Evolutionary conservation across 2,888 invertebrate genomes (phyloP).

Genomic region (Agonopterix arenella): DNA sequence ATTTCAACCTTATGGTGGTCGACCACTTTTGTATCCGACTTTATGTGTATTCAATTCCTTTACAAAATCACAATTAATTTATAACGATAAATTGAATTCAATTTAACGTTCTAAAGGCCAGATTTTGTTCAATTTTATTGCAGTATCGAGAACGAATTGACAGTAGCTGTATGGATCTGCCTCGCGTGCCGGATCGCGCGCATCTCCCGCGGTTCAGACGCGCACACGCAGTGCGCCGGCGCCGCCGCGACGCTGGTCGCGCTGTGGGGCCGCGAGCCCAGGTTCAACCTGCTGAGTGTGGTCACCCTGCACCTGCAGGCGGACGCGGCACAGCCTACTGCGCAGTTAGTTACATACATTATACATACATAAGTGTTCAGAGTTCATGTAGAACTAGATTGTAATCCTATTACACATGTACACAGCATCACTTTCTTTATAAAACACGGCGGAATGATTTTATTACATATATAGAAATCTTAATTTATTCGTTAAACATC

Average conservation of each 20-base stretch:
- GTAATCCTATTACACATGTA: no score
- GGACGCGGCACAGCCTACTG: constrained; percentile 29
- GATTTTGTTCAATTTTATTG: constrained; percentile 4
- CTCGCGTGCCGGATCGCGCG: constrained; percentile 28
- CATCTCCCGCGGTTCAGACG: constrained; percentile 1
- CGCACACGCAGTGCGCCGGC: constrained; percentile 9
- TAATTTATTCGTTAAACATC: no score
- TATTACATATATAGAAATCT: no score
- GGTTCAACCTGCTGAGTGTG: constrained; percentile 39
- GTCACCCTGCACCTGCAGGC: constrained; percentile 37
- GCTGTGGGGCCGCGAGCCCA: constrained; percentile 35
- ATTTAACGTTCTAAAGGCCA: neutral
- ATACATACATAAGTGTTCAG: no score
- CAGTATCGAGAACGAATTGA: constrained; percentile 44
- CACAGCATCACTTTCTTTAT: no score
- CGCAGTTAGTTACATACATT: constrained; percentile 19
- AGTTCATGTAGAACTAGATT: neutral
- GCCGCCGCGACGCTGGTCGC: constrained; percentile 22
- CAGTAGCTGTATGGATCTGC: constrained; percentile 53
- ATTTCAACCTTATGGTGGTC: no score
- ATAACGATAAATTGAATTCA: no score
- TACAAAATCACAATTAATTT: no score
- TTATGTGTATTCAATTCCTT: no score
- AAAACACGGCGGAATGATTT: no score
- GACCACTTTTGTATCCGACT: no score